phyloP scores from a whole-genome alignment of 2,113 vertebrate genomes.

The Rattus rattus region DNA sequence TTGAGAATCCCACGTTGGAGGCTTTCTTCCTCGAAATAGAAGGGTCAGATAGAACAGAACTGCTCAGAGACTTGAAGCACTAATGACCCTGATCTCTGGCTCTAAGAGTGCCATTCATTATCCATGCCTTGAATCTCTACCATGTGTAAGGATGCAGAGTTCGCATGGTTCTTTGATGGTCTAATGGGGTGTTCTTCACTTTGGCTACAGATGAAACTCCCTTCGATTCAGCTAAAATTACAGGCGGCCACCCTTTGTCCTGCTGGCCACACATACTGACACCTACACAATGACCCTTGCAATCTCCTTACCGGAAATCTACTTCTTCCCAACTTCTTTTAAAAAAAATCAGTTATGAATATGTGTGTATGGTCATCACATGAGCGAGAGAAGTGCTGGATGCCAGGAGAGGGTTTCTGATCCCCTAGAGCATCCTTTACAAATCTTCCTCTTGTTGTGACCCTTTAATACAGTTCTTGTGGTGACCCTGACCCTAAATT shows the following conservation, averaged over 20 bases:
- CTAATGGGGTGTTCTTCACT: not conserved
- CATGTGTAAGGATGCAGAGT: not conserved
- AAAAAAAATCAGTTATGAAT: not conserved
- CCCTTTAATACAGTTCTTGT: not conserved
- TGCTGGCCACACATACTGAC: rapidly evolving
- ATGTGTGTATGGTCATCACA: not conserved
- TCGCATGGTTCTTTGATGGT: not conserved
- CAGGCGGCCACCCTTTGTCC: not conserved
- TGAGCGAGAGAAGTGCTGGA: not conserved
- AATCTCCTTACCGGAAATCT: not conserved
- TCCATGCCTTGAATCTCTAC: not conserved
- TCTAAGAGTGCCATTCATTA: not conserved
- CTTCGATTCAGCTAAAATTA: not conserved
- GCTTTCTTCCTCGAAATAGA: not conserved
- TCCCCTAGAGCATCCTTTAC: not conserved
- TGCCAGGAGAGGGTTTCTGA: not conserved
- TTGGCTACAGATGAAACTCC: not conserved
- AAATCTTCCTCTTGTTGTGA: not conserved
- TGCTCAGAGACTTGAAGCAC: not conserved
- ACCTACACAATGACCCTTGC: not conserved
- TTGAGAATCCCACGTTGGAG: not conserved
- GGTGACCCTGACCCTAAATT: not conserved
- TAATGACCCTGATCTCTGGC: not conserved
- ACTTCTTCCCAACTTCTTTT: not conserved
- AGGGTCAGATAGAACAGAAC: not conserved